Conservation (phyloP, 2,888 invertebrate genomes). For the Macrosiphum euphorbiae region DNA sequence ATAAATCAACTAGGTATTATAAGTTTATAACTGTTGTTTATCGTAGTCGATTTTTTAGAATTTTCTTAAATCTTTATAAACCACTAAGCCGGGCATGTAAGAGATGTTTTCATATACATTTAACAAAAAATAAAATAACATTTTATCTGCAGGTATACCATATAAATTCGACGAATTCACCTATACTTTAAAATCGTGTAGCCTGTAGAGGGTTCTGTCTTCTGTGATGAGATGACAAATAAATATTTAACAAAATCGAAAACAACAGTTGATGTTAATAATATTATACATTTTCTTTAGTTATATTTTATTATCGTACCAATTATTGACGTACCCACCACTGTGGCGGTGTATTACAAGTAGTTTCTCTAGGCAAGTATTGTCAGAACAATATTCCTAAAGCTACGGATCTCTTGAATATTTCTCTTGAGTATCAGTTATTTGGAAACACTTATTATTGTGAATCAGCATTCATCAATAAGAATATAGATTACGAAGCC, state of each 20-base stretch:
- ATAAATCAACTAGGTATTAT: neutral
- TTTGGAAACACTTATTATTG: neutral
- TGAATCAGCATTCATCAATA: neutral
- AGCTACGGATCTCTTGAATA: too few species aligned
- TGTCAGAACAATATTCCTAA: too few species aligned
- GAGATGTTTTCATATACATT: neutral
- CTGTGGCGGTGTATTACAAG: neutral
- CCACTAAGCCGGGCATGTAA: neutral
- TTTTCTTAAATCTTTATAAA: neutral
- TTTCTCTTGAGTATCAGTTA: neutral
- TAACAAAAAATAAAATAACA: neutral
- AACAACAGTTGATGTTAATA: neutral
- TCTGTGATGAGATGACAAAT: neutral
- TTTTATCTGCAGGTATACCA: neutral
- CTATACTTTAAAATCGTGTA: neutral
- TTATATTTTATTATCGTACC: neutral
- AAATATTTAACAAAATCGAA: neutral
- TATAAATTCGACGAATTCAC: neutral
- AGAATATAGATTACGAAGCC: neutral
- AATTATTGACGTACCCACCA: neutral
- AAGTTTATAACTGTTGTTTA: constrained; percentile 1
- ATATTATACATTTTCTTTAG: neutral
- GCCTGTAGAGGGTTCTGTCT: neutral
- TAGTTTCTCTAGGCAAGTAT: neutral
- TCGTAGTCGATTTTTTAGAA: neutral